phyloP scores from a whole-genome alignment of 1,140 invertebrate species.

The Capitella teleta region DNA sequence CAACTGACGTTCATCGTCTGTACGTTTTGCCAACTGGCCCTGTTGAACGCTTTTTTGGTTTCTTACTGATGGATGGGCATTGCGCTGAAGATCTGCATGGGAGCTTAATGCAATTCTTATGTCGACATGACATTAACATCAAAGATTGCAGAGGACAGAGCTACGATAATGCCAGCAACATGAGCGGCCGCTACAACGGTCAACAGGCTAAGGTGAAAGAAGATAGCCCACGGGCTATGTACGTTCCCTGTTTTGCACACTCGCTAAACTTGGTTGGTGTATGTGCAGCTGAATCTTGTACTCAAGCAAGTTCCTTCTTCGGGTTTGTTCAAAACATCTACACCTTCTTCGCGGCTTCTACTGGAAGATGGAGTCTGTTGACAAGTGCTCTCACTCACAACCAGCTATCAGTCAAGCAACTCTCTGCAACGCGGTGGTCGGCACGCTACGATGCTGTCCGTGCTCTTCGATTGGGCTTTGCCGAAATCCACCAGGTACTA shows the following conservation, averaged over 20 bases:
- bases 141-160: constrained; percentile 29
- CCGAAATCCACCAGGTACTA: constrained; percentile 1
- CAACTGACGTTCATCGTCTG: too few relatives aligned
- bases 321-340: not conserved
- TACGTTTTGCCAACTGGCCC: too few relatives aligned
- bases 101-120: too few relatives aligned
- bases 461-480: constrained; percentile 3
- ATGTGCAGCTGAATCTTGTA: not conserved
- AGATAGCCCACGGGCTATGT: not conserved
- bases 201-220: constrained; percentile 11
- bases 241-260: constrained; percentile 1
- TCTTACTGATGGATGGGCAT: too few relatives aligned
- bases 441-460: constrained; percentile 3
- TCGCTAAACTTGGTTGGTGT: constrained; percentile 4
- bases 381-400: too few relatives aligned
- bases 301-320: not conserved
- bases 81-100: too few relatives aligned
- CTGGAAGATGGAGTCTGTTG: not conserved
- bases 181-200: constrained; percentile 25
- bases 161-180: constrained; percentile 34
- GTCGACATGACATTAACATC: constrained; percentile 30
- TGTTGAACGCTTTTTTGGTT: too few relatives aligned
- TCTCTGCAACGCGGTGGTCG: constrained; percentile 6
- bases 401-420: not conserved
- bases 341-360: not conserved